phyloP scores from a whole-genome alignment of 35 echinoderm and acorn worm species.

The Diadema setosum region DNA sequence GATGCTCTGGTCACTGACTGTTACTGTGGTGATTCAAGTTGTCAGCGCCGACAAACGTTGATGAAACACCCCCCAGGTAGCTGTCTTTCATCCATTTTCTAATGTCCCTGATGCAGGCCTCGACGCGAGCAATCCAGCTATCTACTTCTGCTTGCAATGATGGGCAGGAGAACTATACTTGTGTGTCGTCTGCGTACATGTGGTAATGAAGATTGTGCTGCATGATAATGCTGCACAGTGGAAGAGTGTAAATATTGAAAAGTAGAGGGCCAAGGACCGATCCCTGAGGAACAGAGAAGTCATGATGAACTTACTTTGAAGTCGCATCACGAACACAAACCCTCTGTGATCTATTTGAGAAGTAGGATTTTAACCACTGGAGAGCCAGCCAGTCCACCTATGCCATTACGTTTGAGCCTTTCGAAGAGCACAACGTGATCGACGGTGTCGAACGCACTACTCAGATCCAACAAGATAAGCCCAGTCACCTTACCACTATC shows the following conservation, averaged over 20 bases:
- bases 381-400: slow-evolving; percentile 20
- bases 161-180: slow-evolving; percentile 32
- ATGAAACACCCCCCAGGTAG: no score
- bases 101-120: slow-evolving; percentile 23
- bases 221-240: slow-evolving; percentile 32
- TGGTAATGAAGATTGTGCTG: slow-evolving; percentile 30
- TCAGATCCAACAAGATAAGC: slow-evolving; percentile 62
- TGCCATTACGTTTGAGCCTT: slow-evolving; percentile 37
- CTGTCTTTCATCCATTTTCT: slow-evolving; percentile 43
- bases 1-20: no score
- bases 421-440: slow-evolving; percentile 57
- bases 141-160: slow-evolving; percentile 21
- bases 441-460: slow-evolving; percentile 66
- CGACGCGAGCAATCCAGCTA: not conserved
- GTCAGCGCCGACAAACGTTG: no score
- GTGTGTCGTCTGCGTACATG: slow-evolving; percentile 37
- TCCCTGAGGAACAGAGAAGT: slow-evolving; percentile 59
- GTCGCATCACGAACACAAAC: slow-evolving; percentile 25
- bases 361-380: slow-evolving; percentile 60
- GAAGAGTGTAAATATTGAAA: slow-evolving; percentile 43
- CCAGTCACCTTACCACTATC: slow-evolving; percentile 53
- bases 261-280: slow-evolving; percentile 39
- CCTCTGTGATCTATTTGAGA: slow-evolving; percentile 32
- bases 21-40: no score
- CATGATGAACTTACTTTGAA: slow-evolving; percentile 16